Evolutionary conservation across 2,888 invertebrate species (phyloP).

Genomic region (Lepidocyrtoides sp.): DNA sequence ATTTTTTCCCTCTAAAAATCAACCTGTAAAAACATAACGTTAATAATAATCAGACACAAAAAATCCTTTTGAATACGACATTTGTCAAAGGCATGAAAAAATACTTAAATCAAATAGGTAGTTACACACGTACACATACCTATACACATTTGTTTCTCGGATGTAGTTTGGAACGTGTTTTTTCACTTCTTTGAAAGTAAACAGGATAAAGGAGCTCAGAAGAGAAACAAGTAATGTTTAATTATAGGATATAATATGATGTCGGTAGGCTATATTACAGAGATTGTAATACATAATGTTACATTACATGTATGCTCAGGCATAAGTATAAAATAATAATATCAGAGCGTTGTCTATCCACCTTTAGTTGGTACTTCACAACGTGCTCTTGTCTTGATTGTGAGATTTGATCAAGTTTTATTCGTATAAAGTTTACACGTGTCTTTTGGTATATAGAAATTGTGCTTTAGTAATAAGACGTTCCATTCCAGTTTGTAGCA

Average conservation of each 20-base stretch:
- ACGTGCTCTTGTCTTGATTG: too few species aligned
- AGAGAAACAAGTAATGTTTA: conserved; percentile 21
- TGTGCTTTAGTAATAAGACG: too few species aligned
- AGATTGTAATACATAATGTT: too few species aligned
- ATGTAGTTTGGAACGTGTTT: background rate
- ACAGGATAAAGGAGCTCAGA: background rate
- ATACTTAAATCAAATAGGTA: conserved; percentile 16
- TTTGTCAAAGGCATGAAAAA: background rate
- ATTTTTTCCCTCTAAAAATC: background rate
- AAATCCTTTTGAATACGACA: conserved; percentile 5
- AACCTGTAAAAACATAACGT: background rate
- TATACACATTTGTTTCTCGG: background rate
- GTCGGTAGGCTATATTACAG: too few species aligned
- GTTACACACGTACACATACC: background rate
- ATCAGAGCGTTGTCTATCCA: too few species aligned
- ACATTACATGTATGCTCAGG: too few species aligned
- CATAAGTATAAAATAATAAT: too few species aligned
- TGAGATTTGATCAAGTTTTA: too few species aligned
- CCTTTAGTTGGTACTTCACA: too few species aligned
- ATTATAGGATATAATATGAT: background rate
- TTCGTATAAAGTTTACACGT: too few species aligned
- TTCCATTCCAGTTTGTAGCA: too few species aligned
- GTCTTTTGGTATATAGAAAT: too few species aligned
- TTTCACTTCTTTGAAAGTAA: background rate
- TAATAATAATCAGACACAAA: background rate